These are phyloP conservation scores for Adelosebastes latens DNA, from an alignment of 2,797 vertebrate species.

Conservation along the genomic window DNA sequence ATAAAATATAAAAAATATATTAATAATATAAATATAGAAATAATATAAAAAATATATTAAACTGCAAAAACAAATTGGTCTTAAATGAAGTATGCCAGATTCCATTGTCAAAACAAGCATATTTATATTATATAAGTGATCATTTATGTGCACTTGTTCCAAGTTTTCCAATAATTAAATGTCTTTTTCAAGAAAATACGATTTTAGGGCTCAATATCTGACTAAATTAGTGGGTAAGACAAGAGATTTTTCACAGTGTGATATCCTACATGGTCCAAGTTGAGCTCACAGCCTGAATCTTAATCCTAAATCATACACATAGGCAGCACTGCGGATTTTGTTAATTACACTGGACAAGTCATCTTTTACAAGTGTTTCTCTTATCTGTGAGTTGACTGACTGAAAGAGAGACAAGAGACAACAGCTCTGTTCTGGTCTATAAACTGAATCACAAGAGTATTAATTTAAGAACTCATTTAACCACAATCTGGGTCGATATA, in stretches of 20 bases:
- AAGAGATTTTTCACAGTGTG: neutral
- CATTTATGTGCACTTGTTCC: neutral
- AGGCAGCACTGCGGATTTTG: neutral
- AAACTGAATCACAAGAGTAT: neutral
- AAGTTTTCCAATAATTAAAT: neutral
- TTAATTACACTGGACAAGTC: neutral
- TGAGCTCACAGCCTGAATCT: neutral
- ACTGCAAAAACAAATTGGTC: neutral
- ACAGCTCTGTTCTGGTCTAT: neutral
- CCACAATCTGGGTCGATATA: too few species aligned
- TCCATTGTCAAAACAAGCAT: neutral
- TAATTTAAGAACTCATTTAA: neutral
- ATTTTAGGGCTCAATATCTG: neutral
- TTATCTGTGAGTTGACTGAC: neutral
- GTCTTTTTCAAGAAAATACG: neutral
- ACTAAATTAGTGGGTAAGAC: neutral
- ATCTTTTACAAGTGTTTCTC: neutral
- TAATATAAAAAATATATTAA: neutral
- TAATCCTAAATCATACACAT: neutral
- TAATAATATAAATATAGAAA: too few species aligned
- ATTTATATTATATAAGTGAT: neutral
- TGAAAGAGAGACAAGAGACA: neutral
- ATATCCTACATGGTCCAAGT: neutral
- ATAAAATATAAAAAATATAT: neutral
- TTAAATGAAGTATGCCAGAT: neutral